phyloP scores from a whole-genome alignment of 1,140 invertebrate genomes.

The Metaphire vulgaris region DNA sequence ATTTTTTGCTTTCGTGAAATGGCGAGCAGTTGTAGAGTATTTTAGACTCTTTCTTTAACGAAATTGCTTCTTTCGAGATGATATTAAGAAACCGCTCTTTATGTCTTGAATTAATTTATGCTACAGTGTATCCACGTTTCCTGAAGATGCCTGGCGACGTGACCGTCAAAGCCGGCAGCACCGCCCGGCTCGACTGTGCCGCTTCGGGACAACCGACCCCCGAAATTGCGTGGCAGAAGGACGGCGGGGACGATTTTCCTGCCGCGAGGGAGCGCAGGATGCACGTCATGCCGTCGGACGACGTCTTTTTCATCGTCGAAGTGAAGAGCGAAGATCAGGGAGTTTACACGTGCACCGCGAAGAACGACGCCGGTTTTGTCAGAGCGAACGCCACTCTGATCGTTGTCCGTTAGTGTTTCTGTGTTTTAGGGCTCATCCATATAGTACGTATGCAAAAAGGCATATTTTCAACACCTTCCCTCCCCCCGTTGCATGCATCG shows the following conservation, averaged over 20 bases:
- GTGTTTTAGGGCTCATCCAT: too few species aligned
- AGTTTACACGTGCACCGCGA: constrained; percentile 85
- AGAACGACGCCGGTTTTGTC: constrained; percentile 77
- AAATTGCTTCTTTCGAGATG: not conserved
- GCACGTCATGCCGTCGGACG: constrained; percentile 83
- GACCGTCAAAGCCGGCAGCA: constrained; percentile 72
- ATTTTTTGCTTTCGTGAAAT: not conserved
- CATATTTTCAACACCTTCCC: too few species aligned
- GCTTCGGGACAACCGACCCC: constrained; percentile 80
- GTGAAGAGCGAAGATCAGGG: constrained; percentile 81
- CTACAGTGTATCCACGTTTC: constrained; percentile 74
- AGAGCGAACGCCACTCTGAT: constrained; percentile 78
- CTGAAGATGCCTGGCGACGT: constrained; percentile 75
- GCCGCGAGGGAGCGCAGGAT: constrained; percentile 85
- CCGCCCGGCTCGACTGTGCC: constrained; percentile 81
- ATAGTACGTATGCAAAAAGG: too few species aligned
- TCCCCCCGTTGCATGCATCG: too few species aligned
- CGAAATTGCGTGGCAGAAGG: constrained; percentile 85
- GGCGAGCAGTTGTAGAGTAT: not conserved
- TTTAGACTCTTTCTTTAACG: not conserved
- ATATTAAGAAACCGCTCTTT: not conserved
- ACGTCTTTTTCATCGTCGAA: constrained; percentile 84
- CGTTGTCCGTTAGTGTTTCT: constrained; percentile 62
- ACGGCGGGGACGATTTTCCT: constrained; percentile 84
- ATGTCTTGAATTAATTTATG: not conserved